phyloP scores from a whole-genome alignment of 1,140 invertebrate species.

The Ruditapes philippinarum region DNA sequence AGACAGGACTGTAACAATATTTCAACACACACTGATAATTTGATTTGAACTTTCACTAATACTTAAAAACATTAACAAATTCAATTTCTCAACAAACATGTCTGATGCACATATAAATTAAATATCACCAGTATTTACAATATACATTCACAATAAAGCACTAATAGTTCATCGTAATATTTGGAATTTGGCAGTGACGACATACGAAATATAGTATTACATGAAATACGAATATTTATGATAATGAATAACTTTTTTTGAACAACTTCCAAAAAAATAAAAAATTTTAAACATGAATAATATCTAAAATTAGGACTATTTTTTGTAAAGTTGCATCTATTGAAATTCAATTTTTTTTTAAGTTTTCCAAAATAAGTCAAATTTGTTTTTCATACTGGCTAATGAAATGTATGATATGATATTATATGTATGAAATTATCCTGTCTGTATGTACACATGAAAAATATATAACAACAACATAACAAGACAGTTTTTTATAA shows the following conservation, averaged over 20 bases:
- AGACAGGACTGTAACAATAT: not conserved
- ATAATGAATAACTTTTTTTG: not conserved
- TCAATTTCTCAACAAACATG: not conserved
- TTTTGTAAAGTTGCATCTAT: not conserved
- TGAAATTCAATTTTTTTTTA: too few species aligned
- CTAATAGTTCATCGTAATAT: not conserved
- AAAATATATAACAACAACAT: not conserved
- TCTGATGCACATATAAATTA: not conserved
- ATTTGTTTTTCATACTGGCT: too few species aligned
- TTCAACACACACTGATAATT: not conserved
- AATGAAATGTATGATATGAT: not conserved
- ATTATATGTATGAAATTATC: not conserved
- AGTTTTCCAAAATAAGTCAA: too few species aligned
- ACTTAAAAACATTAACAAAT: not conserved
- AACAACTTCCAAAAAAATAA: not conserved
- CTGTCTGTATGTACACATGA: not conserved
- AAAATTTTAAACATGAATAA: not conserved
- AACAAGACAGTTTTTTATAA: not conserved
- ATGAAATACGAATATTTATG: not conserved
- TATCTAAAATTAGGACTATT: too few species aligned
- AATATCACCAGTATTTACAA: not conserved
- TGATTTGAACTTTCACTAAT: constrained; percentile 23
- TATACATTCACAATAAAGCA: constrained; percentile 7
- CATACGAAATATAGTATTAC: not conserved
- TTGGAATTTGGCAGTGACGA: constrained; percentile 7